Conservation (phyloP, 92 coral and sea anemone genomes). For the Pocillopora meandrina region DNA sequence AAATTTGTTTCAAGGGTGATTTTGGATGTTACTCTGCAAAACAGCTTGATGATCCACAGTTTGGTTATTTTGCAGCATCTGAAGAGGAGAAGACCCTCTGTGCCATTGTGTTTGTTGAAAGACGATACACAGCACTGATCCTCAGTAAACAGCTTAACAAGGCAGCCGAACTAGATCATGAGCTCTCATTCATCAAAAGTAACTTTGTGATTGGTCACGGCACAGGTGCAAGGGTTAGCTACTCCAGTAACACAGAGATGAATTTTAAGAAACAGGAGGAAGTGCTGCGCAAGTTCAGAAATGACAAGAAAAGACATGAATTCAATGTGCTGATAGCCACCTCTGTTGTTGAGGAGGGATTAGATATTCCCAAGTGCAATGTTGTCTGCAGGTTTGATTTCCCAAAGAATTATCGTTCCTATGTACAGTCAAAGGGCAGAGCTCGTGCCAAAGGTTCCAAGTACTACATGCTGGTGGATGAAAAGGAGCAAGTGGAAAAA, state of each 20-base stretch:
- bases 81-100: slow-evolving; percentile 59
- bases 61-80: not conserved
- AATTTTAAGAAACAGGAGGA: slow-evolving; percentile 79
- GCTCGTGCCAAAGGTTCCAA: slow-evolving; percentile 85
- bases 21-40: too few species aligned
- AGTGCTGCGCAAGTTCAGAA: slow-evolving; percentile 63
- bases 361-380: slow-evolving; percentile 92
- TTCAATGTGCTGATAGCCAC: slow-evolving; percentile 89
- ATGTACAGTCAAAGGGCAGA: slow-evolving; percentile 93
- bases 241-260: slow-evolving; percentile 74
- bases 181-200: slow-evolving; percentile 60
- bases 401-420: slow-evolving; percentile 82
- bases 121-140: slow-evolving; percentile 76
- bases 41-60: too few species aligned
- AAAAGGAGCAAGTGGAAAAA: slow-evolving; percentile 31
- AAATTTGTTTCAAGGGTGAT: too few species aligned
- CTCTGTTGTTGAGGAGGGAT: slow-evolving; percentile 95
- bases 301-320: slow-evolving; percentile 21
- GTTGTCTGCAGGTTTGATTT: slow-evolving; percentile 89
- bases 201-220: slow-evolving; percentile 94
- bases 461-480: slow-evolving; percentile 67
- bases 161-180: slow-evolving; percentile 51
- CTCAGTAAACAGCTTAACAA: slow-evolving; percentile 82
- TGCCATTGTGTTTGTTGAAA: slow-evolving; percentile 92
- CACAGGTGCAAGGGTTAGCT: slow-evolving; percentile 48